Base-by-base conservation (phyloP, 1,140 invertebrate species). In the Lamellibrachia luymesi region DNA sequence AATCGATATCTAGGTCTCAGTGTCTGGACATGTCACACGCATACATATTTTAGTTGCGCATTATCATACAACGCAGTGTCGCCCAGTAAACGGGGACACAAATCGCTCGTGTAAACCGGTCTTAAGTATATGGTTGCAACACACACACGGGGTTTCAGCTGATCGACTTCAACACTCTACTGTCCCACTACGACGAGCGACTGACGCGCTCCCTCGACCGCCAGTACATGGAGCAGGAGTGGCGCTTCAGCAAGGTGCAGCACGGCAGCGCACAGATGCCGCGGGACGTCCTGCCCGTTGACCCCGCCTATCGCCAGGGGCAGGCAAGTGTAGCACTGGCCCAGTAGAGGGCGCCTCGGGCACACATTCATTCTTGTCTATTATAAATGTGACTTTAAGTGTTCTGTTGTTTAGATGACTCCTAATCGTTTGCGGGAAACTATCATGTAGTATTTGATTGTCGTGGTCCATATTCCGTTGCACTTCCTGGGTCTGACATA, bases 171-270 rank as follows among this genome's bases (percentile, higher is more conserved):
- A 56, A 93, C 52, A 38, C 56, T 4, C 25, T 93, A 56, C 49
- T 93, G 89, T 50, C 52, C 7, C 80, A 93, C 89, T 93, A 93
- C 89, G 92, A 93, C 52, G 92, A 93, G 89, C 92, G 92, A 50
- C 92, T 93, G 49, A 51, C 56, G 27, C 92, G 49, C 4, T 50
- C 38, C 38, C 92, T 93, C 49, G 51, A 93, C 92, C 49, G 52
- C 1, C 2, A 93, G 89, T 93, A 93, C 52, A 2, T 93, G 51
- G 56, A 93, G 64, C 52, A 93, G 56, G 92, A 93, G 64, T 56
- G 38, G 89, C 8, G n/a, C 6, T 93, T 89, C 92, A 50, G 52
- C 38, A 93, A 93, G 49, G 92, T 49, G 51, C 56, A 93, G 27
- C 80, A 89, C 52, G 92, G 92, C 92, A 93, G 92, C 38, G 2